These are phyloP conservation scores for Ornithorhynchus anatinus DNA, from an alignment of 2,113 vertebrate species.

Conservation along the genomic window DNA sequence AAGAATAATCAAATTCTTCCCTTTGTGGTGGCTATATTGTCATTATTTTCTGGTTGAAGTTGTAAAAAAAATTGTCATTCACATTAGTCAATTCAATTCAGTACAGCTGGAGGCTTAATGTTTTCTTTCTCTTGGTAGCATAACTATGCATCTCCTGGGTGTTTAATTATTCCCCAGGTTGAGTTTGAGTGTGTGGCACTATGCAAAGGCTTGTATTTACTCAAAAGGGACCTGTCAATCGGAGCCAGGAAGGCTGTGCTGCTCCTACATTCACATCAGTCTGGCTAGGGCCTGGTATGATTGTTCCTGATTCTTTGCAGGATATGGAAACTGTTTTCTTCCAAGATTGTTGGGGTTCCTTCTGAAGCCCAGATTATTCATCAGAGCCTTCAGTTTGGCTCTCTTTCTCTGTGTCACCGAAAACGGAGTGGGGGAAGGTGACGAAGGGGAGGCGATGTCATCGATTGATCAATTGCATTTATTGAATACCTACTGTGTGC, in stretches of 20 bases:
- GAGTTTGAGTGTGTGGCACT: slow-evolving; percentile 5
- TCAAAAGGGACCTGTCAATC: not conserved
- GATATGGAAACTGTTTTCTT: not conserved
- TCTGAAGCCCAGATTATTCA: not conserved
- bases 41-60: not conserved
- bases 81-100: not conserved
- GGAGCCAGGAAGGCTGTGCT: not conserved
- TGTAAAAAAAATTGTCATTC: not conserved
- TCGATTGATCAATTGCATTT: too few relatives aligned
- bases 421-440: too few relatives aligned
- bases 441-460: too few relatives aligned
- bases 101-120: not conserved
- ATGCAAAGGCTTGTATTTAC: not conserved
- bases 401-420: too few relatives aligned
- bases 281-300: slow-evolving; percentile 12
- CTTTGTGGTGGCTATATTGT: not conserved
- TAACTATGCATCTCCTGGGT: not conserved
- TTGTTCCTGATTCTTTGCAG: not conserved
- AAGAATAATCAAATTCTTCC: not conserved
- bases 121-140: not conserved
- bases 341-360: not conserved
- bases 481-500: too few relatives aligned
- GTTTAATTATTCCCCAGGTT: slow-evolving; percentile 11
- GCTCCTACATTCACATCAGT: not conserved
- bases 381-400: too few relatives aligned